Evolutionary conservation across 2,888 invertebrate genomes (phyloP), one percentile per base, ranked within the genome.

Genomic region (Rhabditoides inermis): DNA sequence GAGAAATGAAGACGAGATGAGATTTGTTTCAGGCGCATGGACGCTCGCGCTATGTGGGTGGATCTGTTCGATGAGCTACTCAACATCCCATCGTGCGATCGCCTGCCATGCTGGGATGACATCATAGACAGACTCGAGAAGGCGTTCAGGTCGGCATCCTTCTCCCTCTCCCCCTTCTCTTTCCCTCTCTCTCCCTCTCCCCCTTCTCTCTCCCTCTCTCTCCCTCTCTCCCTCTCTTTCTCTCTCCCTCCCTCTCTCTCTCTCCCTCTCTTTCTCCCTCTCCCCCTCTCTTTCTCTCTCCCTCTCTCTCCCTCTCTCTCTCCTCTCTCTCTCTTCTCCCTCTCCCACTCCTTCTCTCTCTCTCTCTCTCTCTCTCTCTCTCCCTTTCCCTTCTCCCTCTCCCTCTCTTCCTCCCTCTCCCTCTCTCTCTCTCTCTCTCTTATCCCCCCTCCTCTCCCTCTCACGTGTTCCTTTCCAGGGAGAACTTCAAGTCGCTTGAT

Each of bases 41-140:
- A 82, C 82, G 56, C 79, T 18, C 62, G 62, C 3, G 53, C 61
- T 2, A 55, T 77, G 20, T 90, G 90, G 89, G 85, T 85, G 68
- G 83, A 83, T 62, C 84, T 89, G 75, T 90, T 90, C 77, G 84
- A 84, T 36, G 83, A 83, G 30, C 79, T 90, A 58, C 80, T 92
- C 51, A 92, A 92, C 79, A 83, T 89, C 53, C 84, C 85, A 23
- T 85, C 85, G 55, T 88, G 88, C 75, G 83, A 84, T 51, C 82
- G 83, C 57, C 81, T 87, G 77, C 88, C 88, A 0, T 84, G 87
- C 76, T 79, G 89, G 63, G 77, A 59, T 5, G 46, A 51, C 2
- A 60, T 72, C 46, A 62, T 25, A 39, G 30, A 30, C 36, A 23
- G 37, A 35, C 40, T 36, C 30, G 35, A 35, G 22, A 39, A 2